Conservation (phyloP, 1,140 invertebrate genomes). For the Battus philenor region DNA sequence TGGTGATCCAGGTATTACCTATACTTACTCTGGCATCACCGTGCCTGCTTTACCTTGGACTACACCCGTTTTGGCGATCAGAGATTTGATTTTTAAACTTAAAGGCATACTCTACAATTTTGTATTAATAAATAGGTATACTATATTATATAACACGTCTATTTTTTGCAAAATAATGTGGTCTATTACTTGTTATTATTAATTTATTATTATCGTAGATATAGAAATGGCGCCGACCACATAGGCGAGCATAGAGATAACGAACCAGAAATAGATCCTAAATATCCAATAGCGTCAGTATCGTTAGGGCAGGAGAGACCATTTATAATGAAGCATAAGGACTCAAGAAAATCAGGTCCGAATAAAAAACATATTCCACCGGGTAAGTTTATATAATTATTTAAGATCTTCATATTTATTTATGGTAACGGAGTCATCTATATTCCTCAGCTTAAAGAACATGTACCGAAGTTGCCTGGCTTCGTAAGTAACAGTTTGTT, state of each 20-base stretch:
- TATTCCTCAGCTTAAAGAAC: slow-evolving; percentile 83
- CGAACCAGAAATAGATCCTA: slow-evolving; percentile 80
- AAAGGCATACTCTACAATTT: slow-evolving; percentile 81
- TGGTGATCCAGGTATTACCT: slow-evolving; percentile 80
- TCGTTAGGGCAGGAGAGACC: slow-evolving; percentile 81
- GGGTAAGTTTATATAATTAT: slow-evolving; percentile 48
- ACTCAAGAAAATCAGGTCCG: slow-evolving; percentile 69
- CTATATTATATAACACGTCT: no score
- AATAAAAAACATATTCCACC: slow-evolving; percentile 58
- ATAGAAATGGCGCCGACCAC: slow-evolving; percentile 82
- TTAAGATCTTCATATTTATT: slow-evolving; percentile 75
- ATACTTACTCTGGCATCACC: slow-evolving; percentile 80
- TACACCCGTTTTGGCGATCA: slow-evolving; percentile 68
- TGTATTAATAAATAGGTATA: slow-evolving; percentile 83
- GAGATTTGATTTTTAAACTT: slow-evolving; percentile 72
- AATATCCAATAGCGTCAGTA: slow-evolving; percentile 81
- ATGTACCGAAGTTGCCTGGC: slow-evolving; percentile 90
- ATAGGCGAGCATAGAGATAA: slow-evolving; percentile 86
- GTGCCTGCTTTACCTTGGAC: slow-evolving; percentile 81
- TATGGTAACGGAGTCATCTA: slow-evolving; percentile 69
- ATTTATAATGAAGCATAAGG: slow-evolving; percentile 81
- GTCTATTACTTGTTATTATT: background rate
- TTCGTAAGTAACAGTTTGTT: slow-evolving; percentile 96
- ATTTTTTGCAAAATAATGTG: no score
- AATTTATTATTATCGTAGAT: slow-evolving; percentile 65